A percentile compares a stretch with the other conserved stretches of the same genome.
Conservation (phyloP, 1,140 invertebrate species). For the Bombus consobrinus region DNA sequence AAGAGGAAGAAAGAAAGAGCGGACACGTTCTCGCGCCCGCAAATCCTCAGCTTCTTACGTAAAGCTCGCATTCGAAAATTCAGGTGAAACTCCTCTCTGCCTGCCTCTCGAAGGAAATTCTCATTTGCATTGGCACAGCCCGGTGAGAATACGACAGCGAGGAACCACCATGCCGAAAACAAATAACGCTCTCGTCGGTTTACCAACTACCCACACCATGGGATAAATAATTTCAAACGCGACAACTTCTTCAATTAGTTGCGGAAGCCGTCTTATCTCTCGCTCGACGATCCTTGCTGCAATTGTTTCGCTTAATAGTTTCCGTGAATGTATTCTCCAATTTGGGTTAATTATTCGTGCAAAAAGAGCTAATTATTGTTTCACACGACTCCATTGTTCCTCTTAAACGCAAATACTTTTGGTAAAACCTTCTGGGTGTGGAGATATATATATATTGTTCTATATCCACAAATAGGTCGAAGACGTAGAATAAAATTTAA, state of each 20-base stretch:
- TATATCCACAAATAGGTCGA: too few species aligned
- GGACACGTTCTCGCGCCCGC: neutral
- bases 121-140: conserved; percentile 1
- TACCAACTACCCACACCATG: neutral
- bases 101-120: neutral
- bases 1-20: neutral
- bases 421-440: too few species aligned
- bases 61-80: neutral
- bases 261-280: neutral
- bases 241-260: neutral
- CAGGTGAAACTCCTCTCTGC: neutral
- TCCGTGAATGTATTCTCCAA: neutral
- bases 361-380: neutral
- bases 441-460: too few species aligned
- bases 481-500: neutral
- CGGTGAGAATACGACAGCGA: neutral
- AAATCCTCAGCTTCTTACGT: conserved; percentile 9
- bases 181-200: neutral
- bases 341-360: conserved; percentile 3
- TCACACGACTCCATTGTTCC: neutral
- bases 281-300: neutral
- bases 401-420: too few species aligned
- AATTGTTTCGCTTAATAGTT: neutral
- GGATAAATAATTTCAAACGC: conserved; percentile 22
- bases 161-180: too few species aligned